These are phyloP conservation scores for Myotis daubentonii DNA, from an alignment of 2,797 vertebrate species.

Conservation along the genomic window DNA sequence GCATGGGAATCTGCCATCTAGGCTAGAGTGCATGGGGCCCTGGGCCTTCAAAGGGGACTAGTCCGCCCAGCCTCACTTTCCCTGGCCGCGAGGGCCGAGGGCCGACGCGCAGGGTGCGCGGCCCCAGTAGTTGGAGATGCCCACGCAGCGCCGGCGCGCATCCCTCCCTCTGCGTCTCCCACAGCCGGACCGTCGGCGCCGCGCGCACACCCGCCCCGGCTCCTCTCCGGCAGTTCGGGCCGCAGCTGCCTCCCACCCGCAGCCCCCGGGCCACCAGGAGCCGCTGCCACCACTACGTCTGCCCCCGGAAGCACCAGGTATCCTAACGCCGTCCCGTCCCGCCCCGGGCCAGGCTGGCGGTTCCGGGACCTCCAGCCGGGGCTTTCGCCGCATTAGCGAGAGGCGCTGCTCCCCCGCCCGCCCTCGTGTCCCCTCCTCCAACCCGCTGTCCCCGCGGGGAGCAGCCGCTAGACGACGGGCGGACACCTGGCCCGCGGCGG, in stretches of 20 bases:
- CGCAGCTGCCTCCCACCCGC: not conserved
- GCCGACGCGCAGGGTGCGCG: not conserved
- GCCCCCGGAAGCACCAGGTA: slow-evolving; percentile 52
- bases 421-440: not conserved
- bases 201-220: not conserved
- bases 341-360: not conserved
- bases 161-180: not conserved
- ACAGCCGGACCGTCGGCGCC: accelerated
- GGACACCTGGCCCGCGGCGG: not conserved
- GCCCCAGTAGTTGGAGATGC: not conserved
- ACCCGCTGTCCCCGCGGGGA: not conserved
- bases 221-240: not conserved
- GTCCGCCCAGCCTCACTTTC: not conserved
- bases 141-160: not conserved
- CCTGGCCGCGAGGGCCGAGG: not conserved
- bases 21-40: not conserved
- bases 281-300: not conserved
- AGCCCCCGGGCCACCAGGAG: not conserved
- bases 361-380: not conserved
- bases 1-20: not conserved
- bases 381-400: not conserved
- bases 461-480: not conserved
- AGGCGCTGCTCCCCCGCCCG: not conserved
- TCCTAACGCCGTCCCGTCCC: not conserved
- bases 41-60: not conserved